phyloP scores from a whole-genome alignment of 2,797 vertebrate species.

The Neosilurus hyrtlii region DNA sequence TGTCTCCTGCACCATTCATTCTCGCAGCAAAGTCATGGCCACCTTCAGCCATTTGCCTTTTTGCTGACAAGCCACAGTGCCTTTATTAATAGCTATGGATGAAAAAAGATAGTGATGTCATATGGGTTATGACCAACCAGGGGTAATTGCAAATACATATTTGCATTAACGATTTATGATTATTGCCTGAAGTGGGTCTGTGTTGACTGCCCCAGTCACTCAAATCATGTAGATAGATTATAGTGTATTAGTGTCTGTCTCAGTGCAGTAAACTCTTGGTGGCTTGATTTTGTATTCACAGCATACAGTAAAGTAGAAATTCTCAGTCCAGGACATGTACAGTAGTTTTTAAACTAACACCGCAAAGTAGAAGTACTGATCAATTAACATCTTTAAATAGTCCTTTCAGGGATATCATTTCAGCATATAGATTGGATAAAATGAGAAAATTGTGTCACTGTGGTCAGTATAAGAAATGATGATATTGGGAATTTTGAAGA shows the following conservation, averaged over 20 bases:
- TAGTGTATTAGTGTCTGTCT: neutral
- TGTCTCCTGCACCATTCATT: constrained; percentile 10
- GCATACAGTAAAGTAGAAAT: neutral
- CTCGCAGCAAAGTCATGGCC: constrained; percentile 31
- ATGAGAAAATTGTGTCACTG: neutral
- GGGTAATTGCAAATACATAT: constrained; percentile 21
- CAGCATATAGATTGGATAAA: neutral
- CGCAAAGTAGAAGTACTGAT: neutral
- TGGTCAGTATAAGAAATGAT: neutral
- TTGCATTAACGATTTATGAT: constrained; percentile 27
- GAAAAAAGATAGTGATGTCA: neutral
- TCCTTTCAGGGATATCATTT: neutral
- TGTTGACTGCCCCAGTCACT: neutral
- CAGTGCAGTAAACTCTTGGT: neutral
- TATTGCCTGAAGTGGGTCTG: neutral
- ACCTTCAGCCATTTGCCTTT: constrained; percentile 27
- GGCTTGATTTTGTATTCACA: constrained; percentile 37
- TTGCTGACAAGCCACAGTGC: constrained; percentile 12
- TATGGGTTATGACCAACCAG: neutral
- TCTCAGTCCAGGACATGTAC: neutral
- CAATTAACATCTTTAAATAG: neutral
- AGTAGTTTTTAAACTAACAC: neutral
- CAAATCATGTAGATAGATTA: constrained; percentile 3
- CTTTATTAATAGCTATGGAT: constrained; percentile 29
- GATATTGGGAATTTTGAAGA: neutral